These are phyloP conservation scores for Vanessa tameamea DNA, from an alignment of 1,140 invertebrate genomes.

Conservation along the genomic window DNA sequence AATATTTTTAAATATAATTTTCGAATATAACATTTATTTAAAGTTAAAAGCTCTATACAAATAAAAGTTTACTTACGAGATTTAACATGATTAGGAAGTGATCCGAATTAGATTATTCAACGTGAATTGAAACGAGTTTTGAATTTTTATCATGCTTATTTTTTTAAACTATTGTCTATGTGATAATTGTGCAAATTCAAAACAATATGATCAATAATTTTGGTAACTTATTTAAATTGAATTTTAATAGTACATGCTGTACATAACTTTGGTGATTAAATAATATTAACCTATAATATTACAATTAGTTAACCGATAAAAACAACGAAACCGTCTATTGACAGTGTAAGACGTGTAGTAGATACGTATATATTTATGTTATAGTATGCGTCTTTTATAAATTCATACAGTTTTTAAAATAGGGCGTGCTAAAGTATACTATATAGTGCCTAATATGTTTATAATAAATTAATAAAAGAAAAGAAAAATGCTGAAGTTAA, in stretches of 20 bases:
- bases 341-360: constrained; percentile 20
- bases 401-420: not conserved
- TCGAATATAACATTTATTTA: too few relatives aligned
- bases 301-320: constrained; percentile 72
- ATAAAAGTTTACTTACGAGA: too few relatives aligned
- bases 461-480: constrained; percentile 30
- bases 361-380: constrained; percentile 13
- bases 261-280: constrained; percentile 71
- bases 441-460: constrained; percentile 16
- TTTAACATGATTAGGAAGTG: too few relatives aligned
- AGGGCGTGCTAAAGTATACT: not conserved
- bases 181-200: constrained; percentile 48
- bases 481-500: constrained; percentile 33
- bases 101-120: not conserved
- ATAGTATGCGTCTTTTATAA: constrained; percentile 13
- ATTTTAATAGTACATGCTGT: constrained; percentile 45
- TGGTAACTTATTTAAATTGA: constrained; percentile 63
- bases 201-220: constrained; percentile 33
- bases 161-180: not conserved
- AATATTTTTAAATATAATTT: too few relatives aligned
- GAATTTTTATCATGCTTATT: not conserved
- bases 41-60: too few relatives aligned
- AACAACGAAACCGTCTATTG: constrained; percentile 62
- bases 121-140: not conserved
- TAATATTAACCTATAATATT: constrained; percentile 68